Evolutionary conservation across 2,888 invertebrate genomes (phyloP), one percentile per base, ranked within the genome.

Genomic region (Notodonta ziczac): DNA sequence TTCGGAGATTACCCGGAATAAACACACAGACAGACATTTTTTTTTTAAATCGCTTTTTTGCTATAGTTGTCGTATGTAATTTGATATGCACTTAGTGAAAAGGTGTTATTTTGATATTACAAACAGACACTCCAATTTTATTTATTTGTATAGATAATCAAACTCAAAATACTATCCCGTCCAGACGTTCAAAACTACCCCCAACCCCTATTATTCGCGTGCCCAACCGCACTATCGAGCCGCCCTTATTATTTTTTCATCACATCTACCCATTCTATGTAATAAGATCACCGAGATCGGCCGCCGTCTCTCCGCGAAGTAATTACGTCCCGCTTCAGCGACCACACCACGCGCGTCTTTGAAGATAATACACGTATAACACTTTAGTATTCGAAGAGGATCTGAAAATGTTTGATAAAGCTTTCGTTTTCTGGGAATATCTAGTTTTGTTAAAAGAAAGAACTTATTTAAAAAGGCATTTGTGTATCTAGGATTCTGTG

Each of bases 271-370:
- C 56, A 56, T 56, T 59, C 14, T 58, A 57, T 55, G 52, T 66
- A 65, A 69, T 66, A 69, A 64, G 65, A 65, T 61, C 67, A 66
- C 63, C 63, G 63, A 51, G 59, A 63, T 61, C 63, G 54, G 24
- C 40, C 56, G 40, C 50, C n/a, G 60, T 56, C 32, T 65, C 61
- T 64, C 60, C 56, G 60, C 66, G 58, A 67, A 61, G 61, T 70
- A 70, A 77, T 74, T 68, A 74, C 68, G 68, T 73, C 64, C 66
- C 75, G 65, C 68, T 76, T 69, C 64, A 65, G 65, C 59, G 65
- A 61, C 57, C 59, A 52, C 32, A 32, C 52, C 13, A 10, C 52
- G 52, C 5, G 52, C 13, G 24, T 52, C 50, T 50, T 52, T 52
- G 24, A 35, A 52, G 32, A 52, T 52, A 52, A 32, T 32, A 52